Conservation (phyloP, 2,888 invertebrate species). For the Anarsia innoxiella region DNA sequence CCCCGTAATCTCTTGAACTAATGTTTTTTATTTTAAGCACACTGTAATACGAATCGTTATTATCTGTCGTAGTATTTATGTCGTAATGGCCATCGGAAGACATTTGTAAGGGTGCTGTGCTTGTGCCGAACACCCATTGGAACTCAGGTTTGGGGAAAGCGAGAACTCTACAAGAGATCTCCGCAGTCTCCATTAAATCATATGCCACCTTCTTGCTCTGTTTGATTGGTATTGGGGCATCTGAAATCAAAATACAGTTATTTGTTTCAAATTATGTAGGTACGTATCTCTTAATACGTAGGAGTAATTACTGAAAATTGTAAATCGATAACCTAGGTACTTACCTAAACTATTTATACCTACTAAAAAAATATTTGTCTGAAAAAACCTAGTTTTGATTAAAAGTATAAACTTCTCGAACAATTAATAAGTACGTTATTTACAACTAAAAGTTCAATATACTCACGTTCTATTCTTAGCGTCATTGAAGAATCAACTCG, state of each 20-base stretch:
- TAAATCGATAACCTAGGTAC: no score
- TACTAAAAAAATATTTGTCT: no score
- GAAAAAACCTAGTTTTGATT: no score
- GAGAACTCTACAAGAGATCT: conserved; percentile 91
- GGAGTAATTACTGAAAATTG: no score
- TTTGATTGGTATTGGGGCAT: conserved; percentile 90
- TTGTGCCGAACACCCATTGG: conserved; percentile 90
- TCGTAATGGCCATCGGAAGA: conserved; percentile 91
- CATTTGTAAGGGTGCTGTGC: conserved; percentile 82
- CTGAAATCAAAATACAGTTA: no score
- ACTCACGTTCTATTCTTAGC: conserved; percentile 91
- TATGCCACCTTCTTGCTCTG: conserved; percentile 92
- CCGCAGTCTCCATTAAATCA: conserved; percentile 88
- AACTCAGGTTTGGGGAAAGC: conserved; percentile 95
- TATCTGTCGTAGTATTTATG: conserved; percentile 85
- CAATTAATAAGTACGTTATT: no score
- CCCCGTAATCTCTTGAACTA: conserved; percentile 90
- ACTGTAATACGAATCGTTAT: conserved; percentile 90
- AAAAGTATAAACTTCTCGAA: no score
- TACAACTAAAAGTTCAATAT: no score
- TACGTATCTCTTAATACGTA: no score
- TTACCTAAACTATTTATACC: no score
- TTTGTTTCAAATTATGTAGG: no score
- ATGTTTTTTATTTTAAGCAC: conserved; percentile 83
- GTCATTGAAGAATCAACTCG: conserved; percentile 92